A percentile compares a stretch with the other conserved stretches of the same genome.
Evolutionary conservation across 2,888 invertebrate genomes (phyloP).

Genomic region (Drosophila rubida): DNA sequence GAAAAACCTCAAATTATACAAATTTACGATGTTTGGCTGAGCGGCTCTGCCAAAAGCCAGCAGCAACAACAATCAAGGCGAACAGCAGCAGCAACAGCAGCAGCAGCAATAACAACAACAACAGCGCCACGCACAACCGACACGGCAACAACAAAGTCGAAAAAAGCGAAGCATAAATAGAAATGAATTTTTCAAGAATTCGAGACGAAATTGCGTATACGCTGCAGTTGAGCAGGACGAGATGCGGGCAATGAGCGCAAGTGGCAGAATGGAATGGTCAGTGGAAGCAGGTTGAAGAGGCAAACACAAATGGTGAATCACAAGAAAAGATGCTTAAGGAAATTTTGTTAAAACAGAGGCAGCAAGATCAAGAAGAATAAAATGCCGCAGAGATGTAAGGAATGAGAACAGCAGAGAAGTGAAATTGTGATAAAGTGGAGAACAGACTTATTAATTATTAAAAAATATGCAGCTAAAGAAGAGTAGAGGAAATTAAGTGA

Average conservation of each 20-base stretch:
- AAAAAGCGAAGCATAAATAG: conserved; percentile 26
- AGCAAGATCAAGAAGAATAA: no score
- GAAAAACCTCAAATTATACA: conserved; percentile 75
- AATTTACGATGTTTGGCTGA: conserved; percentile 73
- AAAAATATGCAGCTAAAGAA: not conserved
- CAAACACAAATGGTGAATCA: no score
- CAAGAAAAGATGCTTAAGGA: no score
- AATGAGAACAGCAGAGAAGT: not conserved
- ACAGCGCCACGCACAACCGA: conserved; percentile 24
- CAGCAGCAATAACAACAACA: conserved; percentile 12
- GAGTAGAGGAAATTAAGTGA: not conserved
- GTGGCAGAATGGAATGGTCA: not conserved
- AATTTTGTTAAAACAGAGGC: no score
- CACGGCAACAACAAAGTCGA: conserved; percentile 22
- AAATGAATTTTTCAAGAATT: conserved; percentile 36
- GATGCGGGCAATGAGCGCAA: no score
- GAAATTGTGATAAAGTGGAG: no score
- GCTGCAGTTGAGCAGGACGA: conserved; percentile 14
- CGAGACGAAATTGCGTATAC: conserved; percentile 39
- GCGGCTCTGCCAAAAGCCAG: conserved; percentile 57
- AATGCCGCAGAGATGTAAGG: no score
- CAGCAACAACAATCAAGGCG: conserved; percentile 31
- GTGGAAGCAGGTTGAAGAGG: not conserved
- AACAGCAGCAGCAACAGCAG: conserved; percentile 23
- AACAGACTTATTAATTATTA: no score